A percentile compares a stretch with the other conserved stretches of the same genome.
phyloP scores from a whole-genome alignment of 2,113 vertebrate genomes.

The Tympanuchus pallidicinctus region DNA sequence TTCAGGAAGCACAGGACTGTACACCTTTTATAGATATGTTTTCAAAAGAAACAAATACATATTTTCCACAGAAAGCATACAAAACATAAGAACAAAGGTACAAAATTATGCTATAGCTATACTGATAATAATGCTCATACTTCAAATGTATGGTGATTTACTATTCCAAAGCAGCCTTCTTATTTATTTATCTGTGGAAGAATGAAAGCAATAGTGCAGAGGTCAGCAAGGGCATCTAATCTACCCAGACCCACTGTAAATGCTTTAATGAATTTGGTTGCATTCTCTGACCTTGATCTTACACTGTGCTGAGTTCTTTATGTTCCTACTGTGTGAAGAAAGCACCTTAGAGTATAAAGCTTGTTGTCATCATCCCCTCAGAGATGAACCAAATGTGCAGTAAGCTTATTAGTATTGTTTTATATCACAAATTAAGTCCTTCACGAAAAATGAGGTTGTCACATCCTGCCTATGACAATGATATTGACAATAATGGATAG shows the following conservation, averaged over 20 bases:
- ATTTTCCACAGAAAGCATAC: not conserved
- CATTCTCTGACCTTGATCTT: not conserved
- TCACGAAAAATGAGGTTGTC: not conserved
- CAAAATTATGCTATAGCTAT: not conserved
- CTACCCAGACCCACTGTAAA: not conserved
- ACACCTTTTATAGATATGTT: not conserved
- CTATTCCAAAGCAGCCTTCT: not conserved
- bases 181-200: slow-evolving; percentile 10
- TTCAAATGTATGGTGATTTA: not conserved
- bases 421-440: slow-evolving; percentile 29
- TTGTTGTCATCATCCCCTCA: not conserved
- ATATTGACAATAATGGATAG: not conserved
- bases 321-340: not conserved
- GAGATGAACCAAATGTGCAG: not conserved
- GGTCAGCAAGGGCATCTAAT: not conserved
- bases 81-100: not conserved
- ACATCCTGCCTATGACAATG: not conserved
- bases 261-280: not conserved
- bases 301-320: not conserved
- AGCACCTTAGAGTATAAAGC: not conserved
- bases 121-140: not conserved
- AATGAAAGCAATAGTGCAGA: not conserved
- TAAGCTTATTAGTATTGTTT: not conserved
- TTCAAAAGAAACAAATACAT: not conserved
- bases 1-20: not conserved